Percentiles rank a stretch among this genome's conserved stretches.
phyloP scores from a whole-genome alignment of 2,797 vertebrate species.

The Gastrophryne carolinensis region DNA sequence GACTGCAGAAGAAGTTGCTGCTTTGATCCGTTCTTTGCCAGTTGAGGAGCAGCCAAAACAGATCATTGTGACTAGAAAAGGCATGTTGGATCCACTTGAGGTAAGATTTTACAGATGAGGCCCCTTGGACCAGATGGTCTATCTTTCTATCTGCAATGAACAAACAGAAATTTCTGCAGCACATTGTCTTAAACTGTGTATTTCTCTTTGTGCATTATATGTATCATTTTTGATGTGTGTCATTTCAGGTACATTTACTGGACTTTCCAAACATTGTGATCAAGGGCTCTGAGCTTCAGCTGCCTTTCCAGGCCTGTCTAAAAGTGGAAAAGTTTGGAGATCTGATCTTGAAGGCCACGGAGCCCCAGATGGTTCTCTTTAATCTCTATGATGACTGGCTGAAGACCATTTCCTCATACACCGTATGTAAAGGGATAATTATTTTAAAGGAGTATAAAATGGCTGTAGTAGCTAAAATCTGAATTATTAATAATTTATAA shows the following conservation, averaged over 20 bases:
- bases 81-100: constrained; percentile 98
- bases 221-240: neutral
- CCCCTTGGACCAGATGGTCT: no score
- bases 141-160: no score
- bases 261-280: constrained; percentile 99
- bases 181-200: no score
- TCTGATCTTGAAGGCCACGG: constrained; percentile 96
- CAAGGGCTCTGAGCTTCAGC: constrained; percentile 96
- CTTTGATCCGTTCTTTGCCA: constrained; percentile 95
- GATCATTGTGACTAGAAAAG: constrained; percentile 98
- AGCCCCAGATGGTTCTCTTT: constrained; percentile 99
- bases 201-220: neutral
- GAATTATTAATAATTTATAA: no score
- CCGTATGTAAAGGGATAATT: no score
- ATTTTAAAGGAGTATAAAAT: neutral
- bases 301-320: constrained; percentile 98
- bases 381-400: constrained; percentile 99
- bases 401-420: constrained; percentile 99
- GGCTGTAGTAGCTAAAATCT: neutral
- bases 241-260: constrained; percentile 90
- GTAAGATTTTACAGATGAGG: no score
- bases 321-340: constrained; percentile 99
- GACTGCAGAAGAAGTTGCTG: constrained; percentile 97
- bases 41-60: constrained; percentile 99
- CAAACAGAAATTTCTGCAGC: no score